A percentile compares a stretch with the other conserved stretches of the same genome.
These are phyloP conservation scores for Ips typographus DNA, from an alignment of 1,140 invertebrate genomes.

Conservation along the genomic window DNA sequence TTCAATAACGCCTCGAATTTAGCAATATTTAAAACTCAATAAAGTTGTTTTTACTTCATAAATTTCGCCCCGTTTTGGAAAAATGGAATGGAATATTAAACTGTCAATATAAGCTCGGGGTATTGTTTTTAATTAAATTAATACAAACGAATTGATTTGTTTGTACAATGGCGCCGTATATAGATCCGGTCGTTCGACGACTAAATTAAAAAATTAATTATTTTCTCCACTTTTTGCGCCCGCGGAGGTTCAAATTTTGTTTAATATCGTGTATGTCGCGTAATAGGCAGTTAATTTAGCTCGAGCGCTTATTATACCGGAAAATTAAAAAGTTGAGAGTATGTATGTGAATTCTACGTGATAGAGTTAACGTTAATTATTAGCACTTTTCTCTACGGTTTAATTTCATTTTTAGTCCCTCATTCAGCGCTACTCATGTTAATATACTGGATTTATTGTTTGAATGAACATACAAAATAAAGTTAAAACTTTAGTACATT, in stretches of 20 bases:
- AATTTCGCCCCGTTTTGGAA: constrained; percentile 20
- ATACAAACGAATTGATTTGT: constrained; percentile 37
- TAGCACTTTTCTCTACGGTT: too few relatives aligned
- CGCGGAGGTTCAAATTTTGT: constrained; percentile 10
- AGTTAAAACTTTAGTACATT: too few relatives aligned
- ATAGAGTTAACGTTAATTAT: too few relatives aligned
- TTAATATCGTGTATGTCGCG: constrained; percentile 2
- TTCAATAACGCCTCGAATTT: constrained; percentile 14
- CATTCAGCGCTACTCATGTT: too few relatives aligned
- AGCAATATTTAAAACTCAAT: constrained; percentile 32
- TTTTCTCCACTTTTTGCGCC: constrained; percentile 20
- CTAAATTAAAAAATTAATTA: constrained; percentile 32
- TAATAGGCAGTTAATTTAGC: constrained; percentile 1
- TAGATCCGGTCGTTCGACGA: constrained; percentile 9
- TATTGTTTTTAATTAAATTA: constrained; percentile 38
- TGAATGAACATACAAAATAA: too few relatives aligned
- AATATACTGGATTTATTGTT: too few relatives aligned
- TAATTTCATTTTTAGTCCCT: too few relatives aligned
- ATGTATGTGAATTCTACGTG: too few relatives aligned
- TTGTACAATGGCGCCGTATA: constrained; percentile 26
- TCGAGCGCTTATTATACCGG: neutral
- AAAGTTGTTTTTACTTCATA: constrained; percentile 29
- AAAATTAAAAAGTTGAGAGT: too few relatives aligned
- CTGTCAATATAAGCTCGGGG: constrained; percentile 30
- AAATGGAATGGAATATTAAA: constrained; percentile 25